Conservation (phyloP, 1,140 invertebrate genomes). For the Drosophila saltans region DNA sequence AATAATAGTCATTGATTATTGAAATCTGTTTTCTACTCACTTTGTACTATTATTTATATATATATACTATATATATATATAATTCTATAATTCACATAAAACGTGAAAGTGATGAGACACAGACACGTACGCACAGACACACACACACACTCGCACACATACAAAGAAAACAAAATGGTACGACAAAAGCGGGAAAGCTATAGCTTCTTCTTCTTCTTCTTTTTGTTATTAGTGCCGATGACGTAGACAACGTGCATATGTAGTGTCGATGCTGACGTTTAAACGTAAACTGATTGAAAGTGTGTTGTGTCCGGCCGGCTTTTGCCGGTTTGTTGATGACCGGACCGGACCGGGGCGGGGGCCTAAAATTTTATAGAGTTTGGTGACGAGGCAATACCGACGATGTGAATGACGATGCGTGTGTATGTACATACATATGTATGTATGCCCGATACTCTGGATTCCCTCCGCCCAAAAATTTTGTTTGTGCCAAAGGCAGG, state of each 20-base stretch:
- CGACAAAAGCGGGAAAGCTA: conserved; percentile 8
- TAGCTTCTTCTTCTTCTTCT: neutral
- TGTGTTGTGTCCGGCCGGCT: conserved; percentile 47
- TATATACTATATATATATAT: too few species aligned
- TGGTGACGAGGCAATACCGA: conserved; percentile 49
- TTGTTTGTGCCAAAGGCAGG: conserved; percentile 57
- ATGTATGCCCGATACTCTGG: conserved; percentile 20
- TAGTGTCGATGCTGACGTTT: conserved; percentile 71
- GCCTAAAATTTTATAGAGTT: conserved; percentile 79
- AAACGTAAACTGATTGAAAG: conserved; percentile 80
- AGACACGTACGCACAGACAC: neutral
- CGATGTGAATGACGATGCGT: conserved; percentile 25
- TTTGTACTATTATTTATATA: conserved; percentile 16
- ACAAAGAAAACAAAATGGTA: neutral
- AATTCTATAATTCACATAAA: conserved; percentile 3
- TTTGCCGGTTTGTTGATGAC: conserved; percentile 28
- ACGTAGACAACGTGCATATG: conserved; percentile 40
- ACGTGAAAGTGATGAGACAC: conserved; percentile 6
- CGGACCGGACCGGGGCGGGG: conserved; percentile 9
- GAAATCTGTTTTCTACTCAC: conserved; percentile 17
- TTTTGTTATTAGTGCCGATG: conserved; percentile 33
- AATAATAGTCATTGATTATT: neutral
- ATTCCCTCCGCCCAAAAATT: conserved; percentile 31
- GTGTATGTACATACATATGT: too few species aligned
- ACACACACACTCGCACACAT: neutral